Evolutionary conservation across 2,113 vertebrate genomes (phyloP).

Genomic region (Aldabrachelys gigantea): DNA sequence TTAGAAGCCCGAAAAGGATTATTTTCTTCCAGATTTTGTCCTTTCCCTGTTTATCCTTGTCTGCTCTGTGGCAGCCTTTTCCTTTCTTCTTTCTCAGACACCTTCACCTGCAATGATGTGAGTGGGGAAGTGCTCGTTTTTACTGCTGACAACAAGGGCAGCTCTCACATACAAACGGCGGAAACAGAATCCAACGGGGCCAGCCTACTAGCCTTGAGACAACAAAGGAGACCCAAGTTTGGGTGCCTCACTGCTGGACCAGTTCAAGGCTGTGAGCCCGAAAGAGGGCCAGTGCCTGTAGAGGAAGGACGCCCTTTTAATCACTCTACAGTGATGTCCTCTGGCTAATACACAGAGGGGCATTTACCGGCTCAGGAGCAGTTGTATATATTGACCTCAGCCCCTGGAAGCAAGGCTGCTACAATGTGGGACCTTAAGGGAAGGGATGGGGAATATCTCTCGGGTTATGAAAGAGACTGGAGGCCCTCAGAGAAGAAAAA

Average conservation of each 20-base stretch:
- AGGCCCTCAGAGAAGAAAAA: neutral
- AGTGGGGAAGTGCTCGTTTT: neutral
- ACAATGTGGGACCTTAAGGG: neutral
- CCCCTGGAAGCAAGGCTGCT: neutral
- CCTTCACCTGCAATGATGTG: neutral
- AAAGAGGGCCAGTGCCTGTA: neutral
- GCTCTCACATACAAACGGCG: neutral
- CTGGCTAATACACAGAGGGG: neutral
- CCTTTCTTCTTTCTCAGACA: neutral
- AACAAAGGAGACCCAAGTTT: neutral
- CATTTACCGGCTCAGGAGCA: neutral
- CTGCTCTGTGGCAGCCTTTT: neutral
- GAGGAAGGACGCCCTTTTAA: neutral
- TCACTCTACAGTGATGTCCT: neutral
- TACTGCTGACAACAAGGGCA: rapidly evolving
- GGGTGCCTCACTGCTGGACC: neutral
- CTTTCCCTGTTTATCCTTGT: neutral
- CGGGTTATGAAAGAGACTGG: neutral
- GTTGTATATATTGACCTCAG: neutral
- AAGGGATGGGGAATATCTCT: neutral
- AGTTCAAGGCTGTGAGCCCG: neutral
- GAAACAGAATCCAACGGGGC: neutral
- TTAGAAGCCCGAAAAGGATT: neutral
- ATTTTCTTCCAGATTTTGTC: rapidly evolving
- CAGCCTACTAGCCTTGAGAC: neutral